Evolutionary conservation across 1,140 invertebrate species (phyloP).

Genomic region (Zaprionus kolodkinae): DNA sequence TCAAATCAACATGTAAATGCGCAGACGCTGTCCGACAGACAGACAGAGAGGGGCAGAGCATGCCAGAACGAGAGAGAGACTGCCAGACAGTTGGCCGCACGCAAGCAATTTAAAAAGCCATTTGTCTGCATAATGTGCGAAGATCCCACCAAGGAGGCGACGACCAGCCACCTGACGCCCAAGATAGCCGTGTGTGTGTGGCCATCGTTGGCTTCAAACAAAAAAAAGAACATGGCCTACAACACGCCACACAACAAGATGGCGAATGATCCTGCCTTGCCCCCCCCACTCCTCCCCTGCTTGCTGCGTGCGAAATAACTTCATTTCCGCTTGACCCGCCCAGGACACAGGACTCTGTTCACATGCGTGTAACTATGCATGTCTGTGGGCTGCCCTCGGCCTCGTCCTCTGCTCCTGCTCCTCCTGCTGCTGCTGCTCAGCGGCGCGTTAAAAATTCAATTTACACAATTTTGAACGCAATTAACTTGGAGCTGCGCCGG

Average conservation of each 20-base stretch:
- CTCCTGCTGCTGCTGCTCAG: conserved; percentile 21
- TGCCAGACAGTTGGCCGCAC: conserved; percentile 60
- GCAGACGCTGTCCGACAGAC: conserved; percentile 13
- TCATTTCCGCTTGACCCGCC: conserved; percentile 63
- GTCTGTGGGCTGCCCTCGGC: conserved; percentile 33
- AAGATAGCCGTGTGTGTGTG: conserved; percentile 34
- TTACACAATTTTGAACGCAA: conserved; percentile 79
- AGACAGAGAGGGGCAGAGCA: conserved; percentile 8
- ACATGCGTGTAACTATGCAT: conserved; percentile 75
- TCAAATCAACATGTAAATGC: conserved; percentile 77
- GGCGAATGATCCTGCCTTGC: conserved; percentile 7
- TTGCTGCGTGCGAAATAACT: conserved; percentile 72
- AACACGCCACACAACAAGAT: conserved; percentile 66
- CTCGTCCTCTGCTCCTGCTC: background rate
- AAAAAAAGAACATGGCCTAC: conserved; percentile 50
- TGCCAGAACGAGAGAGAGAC: conserved; percentile 15
- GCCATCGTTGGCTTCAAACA: conserved; percentile 24
- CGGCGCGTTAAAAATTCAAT: conserved; percentile 78
- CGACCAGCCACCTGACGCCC: background rate
- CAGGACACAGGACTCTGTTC: conserved; percentile 41
- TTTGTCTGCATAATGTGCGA: conserved; percentile 68
- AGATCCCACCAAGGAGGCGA: conserved; percentile 1
- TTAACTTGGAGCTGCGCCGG: conserved; percentile 56
- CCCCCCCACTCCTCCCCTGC: background rate
- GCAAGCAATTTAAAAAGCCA: conserved; percentile 75